Conservation (phyloP, 2,888 invertebrate species). For the Catocala sponsa region DNA sequence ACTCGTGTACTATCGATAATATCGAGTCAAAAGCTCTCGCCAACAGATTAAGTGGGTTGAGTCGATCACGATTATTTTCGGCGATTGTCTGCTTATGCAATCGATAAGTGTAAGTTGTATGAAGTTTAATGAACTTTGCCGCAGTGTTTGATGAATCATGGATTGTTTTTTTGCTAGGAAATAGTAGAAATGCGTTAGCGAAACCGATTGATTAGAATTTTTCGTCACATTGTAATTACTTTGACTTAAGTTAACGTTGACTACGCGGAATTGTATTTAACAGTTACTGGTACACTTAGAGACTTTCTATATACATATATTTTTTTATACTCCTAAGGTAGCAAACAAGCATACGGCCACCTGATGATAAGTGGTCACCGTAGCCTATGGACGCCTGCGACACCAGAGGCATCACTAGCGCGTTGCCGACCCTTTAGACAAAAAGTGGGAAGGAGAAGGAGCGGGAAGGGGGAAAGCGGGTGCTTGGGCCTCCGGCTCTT, state of each 20-base stretch:
- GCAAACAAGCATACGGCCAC: too few relatives aligned
- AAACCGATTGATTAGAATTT: conserved; percentile 4
- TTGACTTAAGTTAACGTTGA: neutral
- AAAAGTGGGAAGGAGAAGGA: too few relatives aligned
- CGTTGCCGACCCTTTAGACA: too few relatives aligned
- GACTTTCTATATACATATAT: too few relatives aligned
- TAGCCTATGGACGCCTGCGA: too few relatives aligned
- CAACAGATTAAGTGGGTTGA: conserved; percentile 34
- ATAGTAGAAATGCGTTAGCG: neutral
- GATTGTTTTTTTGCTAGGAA: neutral
- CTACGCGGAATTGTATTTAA: too few relatives aligned
- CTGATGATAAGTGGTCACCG: too few relatives aligned
- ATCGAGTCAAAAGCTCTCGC: conserved; percentile 26
- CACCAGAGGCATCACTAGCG: too few relatives aligned
- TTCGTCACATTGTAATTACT: neutral
- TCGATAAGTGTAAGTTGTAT: conserved; percentile 13
- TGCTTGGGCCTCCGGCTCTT: too few relatives aligned
- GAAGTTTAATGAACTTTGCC: conserved; percentile 15
- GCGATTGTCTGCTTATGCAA: conserved; percentile 40
- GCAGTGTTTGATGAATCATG: neutral
- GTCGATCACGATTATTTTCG: conserved; percentile 37
- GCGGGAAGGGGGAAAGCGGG: too few relatives aligned
- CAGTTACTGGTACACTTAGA: too few relatives aligned
- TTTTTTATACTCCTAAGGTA: too few relatives aligned
- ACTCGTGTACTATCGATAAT: conserved; percentile 36